These are phyloP conservation scores for Cynopterus brachyotis DNA, from an alignment of 2,113 vertebrate species.

Conservation along the genomic window DNA sequence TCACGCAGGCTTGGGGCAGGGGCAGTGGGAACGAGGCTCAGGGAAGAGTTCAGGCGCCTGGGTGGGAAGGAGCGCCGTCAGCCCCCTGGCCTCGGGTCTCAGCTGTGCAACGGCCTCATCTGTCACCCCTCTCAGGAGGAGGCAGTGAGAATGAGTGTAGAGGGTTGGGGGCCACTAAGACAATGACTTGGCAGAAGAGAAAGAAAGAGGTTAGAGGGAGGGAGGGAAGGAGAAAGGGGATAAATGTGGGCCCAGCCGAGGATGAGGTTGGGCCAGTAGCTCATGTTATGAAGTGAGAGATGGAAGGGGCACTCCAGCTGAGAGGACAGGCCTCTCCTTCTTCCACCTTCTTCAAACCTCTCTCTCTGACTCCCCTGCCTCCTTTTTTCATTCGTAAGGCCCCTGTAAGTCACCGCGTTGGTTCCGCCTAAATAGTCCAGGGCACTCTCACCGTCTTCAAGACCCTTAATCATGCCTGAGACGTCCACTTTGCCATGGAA, in stretches of 20 bases:
- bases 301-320: not conserved
- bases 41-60: not conserved
- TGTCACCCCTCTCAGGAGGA: not conserved
- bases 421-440: not conserved
- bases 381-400: not conserved
- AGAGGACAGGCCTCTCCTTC: not conserved
- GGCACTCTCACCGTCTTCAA: not conserved
- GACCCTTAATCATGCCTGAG: not conserved
- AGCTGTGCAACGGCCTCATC: not conserved
- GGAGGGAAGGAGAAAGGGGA: not conserved
- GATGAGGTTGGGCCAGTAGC: not conserved
- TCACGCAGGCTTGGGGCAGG: not conserved
- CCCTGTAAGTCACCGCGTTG: not conserved
- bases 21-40: not conserved
- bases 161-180: not conserved
- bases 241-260: not conserved
- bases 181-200: not conserved
- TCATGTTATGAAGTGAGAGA: not conserved
- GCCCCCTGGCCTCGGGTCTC: not conserved
- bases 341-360: not conserved
- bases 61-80: not conserved
- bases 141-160: not conserved
- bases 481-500: not conserved
- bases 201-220: too few species aligned
- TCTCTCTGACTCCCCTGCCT: not conserved